Evolutionary conservation across 2,113 vertebrate species (phyloP), one percentile per base, ranked within the genome.

Genomic region (Nothoprocta perdicaria): DNA sequence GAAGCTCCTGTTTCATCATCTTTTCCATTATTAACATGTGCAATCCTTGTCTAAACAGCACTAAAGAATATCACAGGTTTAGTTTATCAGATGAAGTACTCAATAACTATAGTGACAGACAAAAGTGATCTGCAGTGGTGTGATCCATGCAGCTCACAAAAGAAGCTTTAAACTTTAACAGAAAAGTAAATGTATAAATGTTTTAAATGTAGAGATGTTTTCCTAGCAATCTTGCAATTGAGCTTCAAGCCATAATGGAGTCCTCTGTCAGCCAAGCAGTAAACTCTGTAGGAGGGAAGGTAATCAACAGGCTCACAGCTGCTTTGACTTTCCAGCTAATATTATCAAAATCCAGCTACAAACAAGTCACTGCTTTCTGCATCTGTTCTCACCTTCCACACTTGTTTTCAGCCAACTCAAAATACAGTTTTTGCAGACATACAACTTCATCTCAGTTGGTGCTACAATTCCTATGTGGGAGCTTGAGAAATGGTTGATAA

Each of bases 391-490:
- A 60, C 62, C 40, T 93, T 95, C 46, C 58, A n/a, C n/a, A 68
- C 19, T 48, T 88, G 58, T 74, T 91, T 86, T 63, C 72, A 90
- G 63, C 65, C 75, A 91, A 45, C 27, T 87, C 46, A 87, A 89
- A 96, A 92, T 74, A 78, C 33, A 87, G 10, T 1, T 85, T 92
- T 82, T 96, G 89, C 82, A 91, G 43, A 21, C 27, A 11, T 71
- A 65, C 58, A 77, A 8, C 31, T 89, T 93, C 61, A 67, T 89
- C 86, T 94, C n/a, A 41, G 92, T 92, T 92, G 41, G 31, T 89
- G 21, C 41, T 87, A 41, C 50, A 52, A 22, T 85, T 80, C 45
- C 76, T 90, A 69, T 71, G 41, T 60, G 60, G 43, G 41, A 92
- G 43, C 0, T 67, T 38, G 80, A 71, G n/a, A 69, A 90, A 41